These are phyloP conservation scores for Drosophila obscura DNA, from an alignment of 1,140 invertebrate species.

Conservation along the genomic window DNA sequence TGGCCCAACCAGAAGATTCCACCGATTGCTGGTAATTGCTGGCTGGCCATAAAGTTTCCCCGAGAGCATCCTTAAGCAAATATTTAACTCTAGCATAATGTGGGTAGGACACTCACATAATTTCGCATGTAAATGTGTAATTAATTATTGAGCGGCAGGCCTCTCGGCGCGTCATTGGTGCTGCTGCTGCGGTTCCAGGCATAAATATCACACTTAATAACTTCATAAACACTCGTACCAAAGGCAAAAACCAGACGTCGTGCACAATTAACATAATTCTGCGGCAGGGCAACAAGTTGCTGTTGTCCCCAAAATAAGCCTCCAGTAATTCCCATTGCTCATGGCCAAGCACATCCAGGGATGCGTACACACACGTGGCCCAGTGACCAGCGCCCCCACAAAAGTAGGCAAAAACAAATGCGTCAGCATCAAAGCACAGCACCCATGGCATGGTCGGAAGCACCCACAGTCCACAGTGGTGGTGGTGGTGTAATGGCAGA, in stretches of 20 bases:
- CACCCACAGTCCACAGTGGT: not conserved
- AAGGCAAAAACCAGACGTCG: conserved; percentile 34
- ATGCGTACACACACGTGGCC: conserved; percentile 37
- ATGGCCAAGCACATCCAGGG: conserved; percentile 47
- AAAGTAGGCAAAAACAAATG: conserved; percentile 56
- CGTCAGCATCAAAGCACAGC: conserved; percentile 40
- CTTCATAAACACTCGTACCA: conserved; percentile 46
- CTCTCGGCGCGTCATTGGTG: conserved; percentile 33
- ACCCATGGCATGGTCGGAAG: too few relatives aligned
- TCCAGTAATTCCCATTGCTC: conserved; percentile 49
- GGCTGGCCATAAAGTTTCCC: conserved; percentile 65
- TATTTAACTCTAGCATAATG: conserved; percentile 65
- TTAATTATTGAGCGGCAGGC: conserved; percentile 56
- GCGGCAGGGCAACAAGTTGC: conserved; percentile 64
- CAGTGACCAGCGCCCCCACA: conserved; percentile 27
- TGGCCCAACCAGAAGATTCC: conserved; percentile 1
- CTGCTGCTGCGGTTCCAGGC: conserved; percentile 22
- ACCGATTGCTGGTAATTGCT: conserved; percentile 68
- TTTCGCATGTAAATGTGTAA: conserved; percentile 66
- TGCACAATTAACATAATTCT: conserved; percentile 72
- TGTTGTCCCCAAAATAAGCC: conserved; percentile 51
- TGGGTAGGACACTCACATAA: conserved; percentile 11
- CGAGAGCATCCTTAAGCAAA: conserved; percentile 51
- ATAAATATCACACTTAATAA: conserved; percentile 66
- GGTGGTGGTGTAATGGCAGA: not conserved